Base-by-base conservation (phyloP, 1,140 invertebrate species). In the fruit fly (Drosophila melanogaster) region DNA sequence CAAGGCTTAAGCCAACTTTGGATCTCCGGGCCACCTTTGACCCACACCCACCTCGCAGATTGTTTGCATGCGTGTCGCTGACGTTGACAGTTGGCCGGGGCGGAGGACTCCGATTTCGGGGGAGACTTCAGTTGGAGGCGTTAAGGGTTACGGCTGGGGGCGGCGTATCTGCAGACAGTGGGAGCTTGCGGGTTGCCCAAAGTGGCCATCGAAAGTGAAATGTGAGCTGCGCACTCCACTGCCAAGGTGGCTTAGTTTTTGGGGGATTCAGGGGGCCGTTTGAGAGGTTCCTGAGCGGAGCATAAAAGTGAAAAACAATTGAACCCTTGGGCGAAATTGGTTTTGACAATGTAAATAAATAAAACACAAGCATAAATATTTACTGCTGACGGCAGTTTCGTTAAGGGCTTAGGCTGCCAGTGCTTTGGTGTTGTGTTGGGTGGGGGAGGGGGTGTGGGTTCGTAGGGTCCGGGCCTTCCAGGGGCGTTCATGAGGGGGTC, bases 301-400 rank as follows among this genome's bases (percentile, higher is more conserved):
- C 83, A 85, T 86, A 75, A 86, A 86, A 86, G 81, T 89, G 84
- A 87, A 89, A 89, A 89, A 89, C 84, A 89, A 89, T 89, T 89
- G 84, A 89, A 89, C 84, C 84, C 84, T 89, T 89, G 84, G 84
- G 84, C 84, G 74, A 89, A 89, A 89, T 89, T 89, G 84, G 84
- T 89, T 89, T 89, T 89, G 84, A 89, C 84, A 89, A 89, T 89
- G 84, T 89, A 89, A 89, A 89, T 89, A 89, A 89, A 89, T 89
- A 89, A 89, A 89, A 89, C 80, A 89, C 84, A 89, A 84, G 85
- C 84, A 89, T 89, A 89, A 89, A 89, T 89, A 89, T 89, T 89
- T 89, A 89, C 84, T 84, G 84, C 84, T 89, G 66, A 64, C 77
- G 70, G 79, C 75, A 79, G 56, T 76, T 76, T 76, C 71, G 72